Base-by-base conservation (phyloP, 2,113 vertebrate genomes). In the Podarcis cretensis region DNA sequence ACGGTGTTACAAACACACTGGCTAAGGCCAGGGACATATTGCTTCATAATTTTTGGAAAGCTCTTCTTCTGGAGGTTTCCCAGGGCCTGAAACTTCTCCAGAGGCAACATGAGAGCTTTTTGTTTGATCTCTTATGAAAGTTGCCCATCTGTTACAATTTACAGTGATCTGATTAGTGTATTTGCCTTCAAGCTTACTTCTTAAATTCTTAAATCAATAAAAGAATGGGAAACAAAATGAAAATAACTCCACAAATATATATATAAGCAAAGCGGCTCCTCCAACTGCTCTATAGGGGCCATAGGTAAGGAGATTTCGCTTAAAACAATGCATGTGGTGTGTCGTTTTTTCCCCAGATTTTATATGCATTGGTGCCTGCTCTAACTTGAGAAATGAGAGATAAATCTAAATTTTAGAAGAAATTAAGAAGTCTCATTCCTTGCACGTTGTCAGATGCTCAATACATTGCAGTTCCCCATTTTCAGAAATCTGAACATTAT, bases 51-150 rank as follows among this genome's bases (percentile, higher is more conserved):
- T 48, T 79, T 48, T 79, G 37, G 37, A 77, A 40, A 43, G 37
- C 10, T 30, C 18, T 79, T 86, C 7, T 63, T 66, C 63, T 86
- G 76, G 37, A 54, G 27, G 23, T 79, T 48, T 68, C 69, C 75
- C 85, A 79, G 85, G 79, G 10, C 37, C 27, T 68, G 18, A 86
- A 69, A 54, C 9, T 32, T 18, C 18, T 86, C 37, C 63, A 86
- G 37, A 78, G 66, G 35, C 74, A 86, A 68, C 37, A 79, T 69
- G 76, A 86, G 20, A 79, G 25, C 76, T 78, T 35, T 86, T 48
- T 86, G 59, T 43, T 86, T 86, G 63, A 68, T 78, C 30, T 69
- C 30, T 68, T 48, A 79, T 86, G 69, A 68, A 86, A 69, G 18
- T 66, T 77, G 14, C 27, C 40, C 59, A 78, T 43, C 75, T 86